Conservation (phyloP, 2,113 vertebrate species). For the Thunnus maccoyii region DNA sequence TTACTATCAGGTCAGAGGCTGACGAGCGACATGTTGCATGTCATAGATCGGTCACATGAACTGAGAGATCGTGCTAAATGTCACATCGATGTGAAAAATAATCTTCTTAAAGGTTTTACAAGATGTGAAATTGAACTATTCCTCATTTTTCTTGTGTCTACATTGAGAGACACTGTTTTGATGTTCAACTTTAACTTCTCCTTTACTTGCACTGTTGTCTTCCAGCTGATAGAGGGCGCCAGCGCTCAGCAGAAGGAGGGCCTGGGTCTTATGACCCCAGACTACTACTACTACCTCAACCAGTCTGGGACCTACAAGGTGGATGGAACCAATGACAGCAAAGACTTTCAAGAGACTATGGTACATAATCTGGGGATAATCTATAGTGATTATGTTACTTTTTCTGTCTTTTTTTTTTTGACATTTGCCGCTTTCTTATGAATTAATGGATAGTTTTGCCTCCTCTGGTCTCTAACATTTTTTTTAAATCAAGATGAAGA, state of each 20-base stretch:
- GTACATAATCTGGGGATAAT: conserved; percentile 73
- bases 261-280: conserved; percentile 92
- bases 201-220: conserved; percentile 27
- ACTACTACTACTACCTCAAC: conserved; percentile 97
- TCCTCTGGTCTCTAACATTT: too few species aligned
- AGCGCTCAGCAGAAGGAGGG: conserved; percentile 90
- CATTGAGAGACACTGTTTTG: not conserved
- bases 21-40: not conserved
- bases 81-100: too few species aligned
- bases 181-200: not conserved
- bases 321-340: conserved; percentile 92
- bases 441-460: too few species aligned
- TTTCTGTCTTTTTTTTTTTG: too few species aligned
- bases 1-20: conserved; percentile 93
- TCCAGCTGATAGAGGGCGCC: conserved; percentile 92
- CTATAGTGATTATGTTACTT: too few species aligned
- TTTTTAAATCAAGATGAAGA: too few species aligned
- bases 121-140: not conserved
- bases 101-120: too few species aligned
- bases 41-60: not conserved
- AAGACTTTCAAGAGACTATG: conserved; percentile 94
- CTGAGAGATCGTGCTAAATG: too few species aligned
- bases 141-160: not conserved
- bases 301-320: conserved; percentile 96
- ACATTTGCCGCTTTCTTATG: too few species aligned